A percentile compares a stretch with the other conserved stretches of the same genome.
These are phyloP conservation scores for Notiomystis cincta DNA, from an alignment of 2,113 vertebrate genomes.

Conservation along the genomic window DNA sequence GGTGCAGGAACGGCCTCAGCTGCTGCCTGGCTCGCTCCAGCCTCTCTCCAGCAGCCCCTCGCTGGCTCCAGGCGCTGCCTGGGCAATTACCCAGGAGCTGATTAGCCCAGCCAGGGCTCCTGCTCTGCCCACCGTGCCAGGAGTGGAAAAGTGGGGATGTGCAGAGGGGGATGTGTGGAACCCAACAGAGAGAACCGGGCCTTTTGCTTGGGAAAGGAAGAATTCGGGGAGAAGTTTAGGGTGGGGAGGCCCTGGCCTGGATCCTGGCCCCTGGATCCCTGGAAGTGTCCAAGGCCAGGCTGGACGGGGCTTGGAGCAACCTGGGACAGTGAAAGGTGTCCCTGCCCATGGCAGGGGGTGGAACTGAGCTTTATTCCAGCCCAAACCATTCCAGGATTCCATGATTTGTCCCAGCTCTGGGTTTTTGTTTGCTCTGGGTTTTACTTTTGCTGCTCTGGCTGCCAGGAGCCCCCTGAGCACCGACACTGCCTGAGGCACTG, in stretches of 20 bases:
- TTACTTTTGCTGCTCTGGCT: not conserved
- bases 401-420: not conserved
- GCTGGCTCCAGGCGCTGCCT: not conserved
- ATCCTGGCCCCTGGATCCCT: not conserved
- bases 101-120: not conserved
- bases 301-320: not conserved
- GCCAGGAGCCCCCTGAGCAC: not conserved
- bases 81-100: not conserved
- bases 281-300: not conserved
- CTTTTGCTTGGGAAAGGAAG: not conserved
- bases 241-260: not conserved
- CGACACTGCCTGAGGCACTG: not conserved
- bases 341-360: not conserved
- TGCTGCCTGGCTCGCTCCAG: not conserved
- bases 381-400: not conserved
- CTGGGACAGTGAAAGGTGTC: not conserved
- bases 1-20: conserved; percentile 5
- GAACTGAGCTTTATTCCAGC: not conserved
- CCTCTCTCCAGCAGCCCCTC: not conserved
- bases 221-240: not conserved
- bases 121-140: not conserved
- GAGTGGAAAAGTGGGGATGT: not conserved
- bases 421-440: too few species aligned
- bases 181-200: rapidly evolving
- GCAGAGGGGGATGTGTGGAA: not conserved